Evolutionary conservation across 2,888 invertebrate genomes (phyloP).

Genomic region (Coelinius sp.): DNA sequence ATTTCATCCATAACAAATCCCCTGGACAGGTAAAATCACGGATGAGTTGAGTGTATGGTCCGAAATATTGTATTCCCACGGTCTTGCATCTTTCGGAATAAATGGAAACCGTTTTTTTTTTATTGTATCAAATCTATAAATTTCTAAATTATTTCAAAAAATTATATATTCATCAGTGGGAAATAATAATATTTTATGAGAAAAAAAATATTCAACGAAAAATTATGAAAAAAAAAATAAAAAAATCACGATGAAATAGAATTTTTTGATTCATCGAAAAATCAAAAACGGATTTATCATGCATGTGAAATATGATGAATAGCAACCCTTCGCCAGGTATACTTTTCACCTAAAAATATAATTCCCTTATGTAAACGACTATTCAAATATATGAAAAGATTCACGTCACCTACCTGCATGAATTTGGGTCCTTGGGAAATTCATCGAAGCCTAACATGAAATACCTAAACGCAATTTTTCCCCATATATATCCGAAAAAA

Average conservation of each 20-base stretch:
- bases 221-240: not conserved
- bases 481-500: constrained; percentile 32
- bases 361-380: constrained; percentile 63
- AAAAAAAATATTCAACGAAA: not conserved
- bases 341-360: constrained; percentile 37
- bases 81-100: constrained; percentile 58
- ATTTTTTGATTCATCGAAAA: not conserved
- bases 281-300: constrained; percentile 22
- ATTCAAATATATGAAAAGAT: constrained; percentile 55
- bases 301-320: constrained; percentile 36
- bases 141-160: no score
- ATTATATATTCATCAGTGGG: no score
- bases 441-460: constrained; percentile 39
- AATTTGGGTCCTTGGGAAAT: constrained; percentile 49
- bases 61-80: constrained; percentile 57
- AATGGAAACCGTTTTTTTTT: constrained; percentile 28
- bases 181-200: no score
- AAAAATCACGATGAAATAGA: not conserved
- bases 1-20: constrained; percentile 60
- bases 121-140: no score
- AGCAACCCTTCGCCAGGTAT: constrained; percentile 56
- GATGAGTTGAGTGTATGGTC: constrained; percentile 47
- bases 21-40: constrained; percentile 60
- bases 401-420: constrained; percentile 45
- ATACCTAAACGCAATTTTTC: constrained; percentile 54